phyloP scores from a whole-genome alignment of 1,140 invertebrate genomes.

The Drosophila hydei region DNA sequence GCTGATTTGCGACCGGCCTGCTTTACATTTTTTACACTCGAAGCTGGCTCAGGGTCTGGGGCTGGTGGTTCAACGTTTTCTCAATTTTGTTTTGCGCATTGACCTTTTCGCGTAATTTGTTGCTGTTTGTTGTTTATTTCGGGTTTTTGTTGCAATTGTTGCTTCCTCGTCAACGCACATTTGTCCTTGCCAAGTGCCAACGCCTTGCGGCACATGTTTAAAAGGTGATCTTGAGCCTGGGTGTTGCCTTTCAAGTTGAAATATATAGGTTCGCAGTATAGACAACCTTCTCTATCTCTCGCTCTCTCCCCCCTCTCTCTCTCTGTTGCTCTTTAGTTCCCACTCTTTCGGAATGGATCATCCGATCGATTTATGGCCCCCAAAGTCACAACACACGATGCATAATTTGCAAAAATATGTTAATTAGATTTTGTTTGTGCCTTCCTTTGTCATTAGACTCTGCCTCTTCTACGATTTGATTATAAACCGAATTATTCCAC shows the following conservation, averaged over 20 bases:
- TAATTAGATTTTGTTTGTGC: conserved; percentile 55
- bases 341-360: conserved; percentile 6
- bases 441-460: conserved; percentile 15
- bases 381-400: conserved; percentile 29
- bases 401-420: conserved; percentile 70
- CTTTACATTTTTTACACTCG: conserved; percentile 52
- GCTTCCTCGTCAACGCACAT: conserved; percentile 29
- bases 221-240: conserved; percentile 3
- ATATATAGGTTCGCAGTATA: neutral
- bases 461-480: conserved; percentile 7
- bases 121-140: conserved; percentile 18
- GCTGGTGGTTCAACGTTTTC: conserved; percentile 63
- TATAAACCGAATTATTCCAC: conserved; percentile 6
- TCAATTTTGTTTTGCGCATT: conserved; percentile 63
- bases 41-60: conserved; percentile 31
- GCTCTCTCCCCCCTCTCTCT: neutral
- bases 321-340: neutral
- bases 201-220: conserved; percentile 29
- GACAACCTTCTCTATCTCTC: neutral
- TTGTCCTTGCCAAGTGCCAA: conserved; percentile 79
- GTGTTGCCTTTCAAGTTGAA: conserved; percentile 1
- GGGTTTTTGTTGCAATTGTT: conserved; percentile 25
- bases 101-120: conserved; percentile 66
- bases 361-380: conserved; percentile 53
- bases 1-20: conserved; percentile 50